These are phyloP conservation scores for Phymorhynchus buccinoides DNA, from an alignment of 1,140 invertebrate species.

Conservation along the genomic window DNA sequence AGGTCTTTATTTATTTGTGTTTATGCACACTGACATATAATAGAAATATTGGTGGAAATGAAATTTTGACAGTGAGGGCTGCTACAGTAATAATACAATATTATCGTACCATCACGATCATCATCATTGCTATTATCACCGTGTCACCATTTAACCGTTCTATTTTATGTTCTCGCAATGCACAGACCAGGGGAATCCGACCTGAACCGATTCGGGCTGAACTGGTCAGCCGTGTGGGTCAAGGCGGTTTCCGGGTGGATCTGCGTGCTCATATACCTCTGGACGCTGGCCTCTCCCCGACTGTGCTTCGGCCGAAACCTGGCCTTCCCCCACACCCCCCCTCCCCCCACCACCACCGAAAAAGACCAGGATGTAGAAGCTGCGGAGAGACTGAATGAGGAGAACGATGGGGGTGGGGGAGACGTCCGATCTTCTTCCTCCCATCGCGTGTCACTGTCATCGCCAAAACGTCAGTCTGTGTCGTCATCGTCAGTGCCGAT, in stretches of 20 bases:
- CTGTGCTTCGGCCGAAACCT: constrained; percentile 92
- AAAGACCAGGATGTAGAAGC: constrained; percentile 17
- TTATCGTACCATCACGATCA: too few species aligned
- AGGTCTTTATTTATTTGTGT: too few species aligned
- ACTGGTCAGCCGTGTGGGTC: constrained; percentile 91
- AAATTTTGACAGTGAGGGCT: too few species aligned
- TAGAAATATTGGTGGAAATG: too few species aligned
- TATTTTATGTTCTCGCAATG: constrained; percentile 28
- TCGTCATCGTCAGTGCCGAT: not conserved
- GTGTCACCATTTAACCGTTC: too few species aligned
- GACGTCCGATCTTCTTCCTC: constrained; percentile 3
- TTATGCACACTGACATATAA: too few species aligned
- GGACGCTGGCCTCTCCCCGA: constrained; percentile 84
- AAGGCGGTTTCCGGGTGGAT: constrained; percentile 98
- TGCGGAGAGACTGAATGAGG: constrained; percentile 35
- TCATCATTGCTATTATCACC: too few species aligned
- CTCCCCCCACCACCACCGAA: too few species aligned
- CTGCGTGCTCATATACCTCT: constrained; percentile 90
- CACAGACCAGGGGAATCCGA: constrained; percentile 64
- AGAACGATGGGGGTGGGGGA: constrained; percentile 36
- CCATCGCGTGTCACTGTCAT: not conserved
- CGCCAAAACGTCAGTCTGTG: not conserved
- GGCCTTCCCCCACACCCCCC: constrained; percentile 49
- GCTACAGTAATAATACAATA: too few species aligned
- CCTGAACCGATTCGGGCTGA: constrained; percentile 66